phyloP scores from a whole-genome alignment of 2,113 vertebrate genomes.

The Dipodomys stephensi region DNA sequence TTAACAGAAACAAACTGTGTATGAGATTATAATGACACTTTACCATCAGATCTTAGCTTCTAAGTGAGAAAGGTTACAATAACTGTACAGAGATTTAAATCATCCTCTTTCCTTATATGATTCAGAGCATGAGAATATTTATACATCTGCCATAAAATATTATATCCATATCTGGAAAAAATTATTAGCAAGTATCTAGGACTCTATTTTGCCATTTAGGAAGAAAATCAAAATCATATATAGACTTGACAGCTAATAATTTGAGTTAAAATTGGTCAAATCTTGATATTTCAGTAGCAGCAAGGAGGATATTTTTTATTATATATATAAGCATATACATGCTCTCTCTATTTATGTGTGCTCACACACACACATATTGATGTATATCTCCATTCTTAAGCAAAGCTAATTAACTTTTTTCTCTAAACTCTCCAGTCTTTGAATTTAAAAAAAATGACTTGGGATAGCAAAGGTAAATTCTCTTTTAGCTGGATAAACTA shows the following conservation, averaged over 20 bases:
- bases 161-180: not conserved
- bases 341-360: too few species aligned
- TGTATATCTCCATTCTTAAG: not conserved
- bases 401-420: conserved; percentile 43
- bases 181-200: conserved; percentile 68
- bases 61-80: conserved; percentile 54
- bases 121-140: conserved; percentile 55
- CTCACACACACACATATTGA: not conserved
- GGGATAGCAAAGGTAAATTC: conserved; percentile 25
- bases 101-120: conserved; percentile 51
- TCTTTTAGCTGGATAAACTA: not conserved
- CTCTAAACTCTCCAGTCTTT: not conserved
- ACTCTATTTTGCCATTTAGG: conserved; percentile 41
- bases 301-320: not conserved
- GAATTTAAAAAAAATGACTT: conserved; percentile 17
- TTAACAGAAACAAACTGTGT: conserved; percentile 35
- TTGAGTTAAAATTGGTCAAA: conserved; percentile 26
- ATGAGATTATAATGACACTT: conserved; percentile 10
- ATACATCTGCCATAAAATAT: conserved; percentile 59
- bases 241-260: not conserved
- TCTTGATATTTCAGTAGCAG: conserved; percentile 12
- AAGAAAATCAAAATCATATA: conserved; percentile 46
- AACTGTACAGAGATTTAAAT: conserved; percentile 49
- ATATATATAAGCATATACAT: not conserved
- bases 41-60: conserved; percentile 37